A percentile compares a stretch with the other conserved stretches of the same genome.
These are phyloP conservation scores for Plutella xylostella DNA, from an alignment of 2,888 invertebrate genomes.

Conservation along the genomic window DNA sequence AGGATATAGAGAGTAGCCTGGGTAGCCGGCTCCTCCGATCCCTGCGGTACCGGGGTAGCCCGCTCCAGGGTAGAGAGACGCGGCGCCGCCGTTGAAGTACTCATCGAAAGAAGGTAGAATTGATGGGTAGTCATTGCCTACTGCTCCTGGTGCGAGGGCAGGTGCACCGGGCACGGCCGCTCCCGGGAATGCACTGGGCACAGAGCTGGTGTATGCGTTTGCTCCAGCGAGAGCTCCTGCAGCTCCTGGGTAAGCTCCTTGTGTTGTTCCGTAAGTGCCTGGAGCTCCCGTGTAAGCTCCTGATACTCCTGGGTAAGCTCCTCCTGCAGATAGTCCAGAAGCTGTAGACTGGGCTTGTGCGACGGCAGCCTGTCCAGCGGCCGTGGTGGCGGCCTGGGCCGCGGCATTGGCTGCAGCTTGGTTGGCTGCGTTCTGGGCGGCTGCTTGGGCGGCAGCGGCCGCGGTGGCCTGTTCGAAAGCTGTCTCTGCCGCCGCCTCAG, in stretches of 20 bases:
- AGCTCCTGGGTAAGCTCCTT: neutral
- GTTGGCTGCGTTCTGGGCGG: too few species aligned
- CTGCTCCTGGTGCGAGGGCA: neutral
- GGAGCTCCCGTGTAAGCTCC: neutral
- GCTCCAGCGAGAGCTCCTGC: neutral
- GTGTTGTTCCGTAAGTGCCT: too few species aligned
- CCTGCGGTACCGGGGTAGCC: neutral
- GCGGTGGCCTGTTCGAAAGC: too few species aligned
- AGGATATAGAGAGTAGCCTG: too few species aligned
- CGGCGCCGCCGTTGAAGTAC: neutral
- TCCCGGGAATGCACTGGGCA: neutral
- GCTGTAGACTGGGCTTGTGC: too few species aligned
- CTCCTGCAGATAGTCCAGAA: too few species aligned
- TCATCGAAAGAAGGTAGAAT: neutral
- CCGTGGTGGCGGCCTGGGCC: too few species aligned
- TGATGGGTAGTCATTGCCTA: neutral
- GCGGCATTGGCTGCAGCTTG: too few species aligned
- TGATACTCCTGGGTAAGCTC: too few species aligned
- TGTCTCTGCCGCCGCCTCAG: too few species aligned
- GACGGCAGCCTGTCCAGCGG: too few species aligned
- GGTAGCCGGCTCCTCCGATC: neutral
- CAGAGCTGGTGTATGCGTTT: neutral
- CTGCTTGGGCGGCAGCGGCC: too few species aligned
- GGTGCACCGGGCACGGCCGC: neutral
- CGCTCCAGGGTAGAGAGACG: neutral